Base-by-base conservation (phyloP, 2,888 invertebrate species). In the Coremacera marginata region DNA sequence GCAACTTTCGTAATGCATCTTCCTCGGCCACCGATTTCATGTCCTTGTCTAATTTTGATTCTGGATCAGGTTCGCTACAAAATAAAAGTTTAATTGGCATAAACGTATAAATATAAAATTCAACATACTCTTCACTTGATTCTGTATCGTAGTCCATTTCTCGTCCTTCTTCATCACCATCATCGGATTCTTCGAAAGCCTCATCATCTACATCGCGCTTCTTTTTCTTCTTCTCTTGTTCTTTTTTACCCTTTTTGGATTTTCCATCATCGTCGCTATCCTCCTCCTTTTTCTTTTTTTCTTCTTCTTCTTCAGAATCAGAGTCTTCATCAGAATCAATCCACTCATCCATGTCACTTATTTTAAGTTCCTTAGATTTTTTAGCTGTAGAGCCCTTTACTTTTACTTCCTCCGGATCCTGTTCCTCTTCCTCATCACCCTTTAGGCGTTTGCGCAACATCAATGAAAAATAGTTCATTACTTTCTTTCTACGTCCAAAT, bases 261-360 rank as follows among this genome's bases (percentile, higher is more conserved):
- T 93, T 92, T 0, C 91, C 89, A 67, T 91, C 91, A 31, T 92
- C 91, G 72, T 87, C 87, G 70, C 92, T 91, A 60, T 93, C 92
- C 16, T 92, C 92, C 14, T 92, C 90, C 78, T 93, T 92, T 81
- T 94, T 93, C 79, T 94, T 93, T 71, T 93, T 93, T 19, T 93
- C 92, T 14, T 92, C 93, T 0, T 91, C 93, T 8, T 93, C 94
- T 0, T 93, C 93, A 34, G 93, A 93, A 0, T 94, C 94, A 0
- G 94, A 94, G 22, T 95, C 95, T 67, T 95, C 96, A 73, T 95
- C 95, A 67, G 91, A 94, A 78, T 89, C 94, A 89, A 96, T 95
- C 96, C 96, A 97, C 84, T 97, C 97, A 86, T 97, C 97, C 95
- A 97, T 95, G 84, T 97, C 97, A 5, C 96, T 96, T 83, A 97